Evolutionary conservation across 2,888 invertebrate genomes (phyloP).

Genomic region (Maniola hyperantus): DNA sequence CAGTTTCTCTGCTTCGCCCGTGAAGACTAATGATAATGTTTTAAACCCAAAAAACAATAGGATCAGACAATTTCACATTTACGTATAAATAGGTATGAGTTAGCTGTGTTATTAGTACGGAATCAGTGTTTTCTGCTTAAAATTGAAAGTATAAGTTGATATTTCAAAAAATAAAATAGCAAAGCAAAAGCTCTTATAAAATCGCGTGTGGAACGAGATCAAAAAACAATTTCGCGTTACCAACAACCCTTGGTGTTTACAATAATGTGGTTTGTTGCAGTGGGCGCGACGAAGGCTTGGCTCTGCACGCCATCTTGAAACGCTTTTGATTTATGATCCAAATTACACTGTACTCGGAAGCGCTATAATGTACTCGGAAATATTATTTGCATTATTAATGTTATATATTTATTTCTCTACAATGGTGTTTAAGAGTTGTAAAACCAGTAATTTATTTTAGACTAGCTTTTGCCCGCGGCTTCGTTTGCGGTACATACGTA

Average conservation of each 20-base stretch:
- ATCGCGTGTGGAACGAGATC: constrained; percentile 35
- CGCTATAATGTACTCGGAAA: constrained; percentile 32
- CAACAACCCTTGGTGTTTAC: constrained; percentile 41
- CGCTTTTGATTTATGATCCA: constrained; percentile 41
- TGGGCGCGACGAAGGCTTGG: constrained; percentile 46
- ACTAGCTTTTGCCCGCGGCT: too few relatives aligned
- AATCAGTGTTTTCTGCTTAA: too few relatives aligned
- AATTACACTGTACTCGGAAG: constrained; percentile 37
- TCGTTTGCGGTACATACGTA: too few relatives aligned
- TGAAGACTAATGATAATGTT: too few relatives aligned
- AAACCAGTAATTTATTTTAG: background rate
- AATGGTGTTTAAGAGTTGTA: constrained; percentile 1
- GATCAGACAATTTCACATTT: too few relatives aligned
- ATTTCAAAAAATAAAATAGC: too few relatives aligned
- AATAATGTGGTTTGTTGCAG: constrained; percentile 41
- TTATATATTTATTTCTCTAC: background rate
- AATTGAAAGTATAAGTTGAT: too few relatives aligned
- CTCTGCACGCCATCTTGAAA: constrained; percentile 44
- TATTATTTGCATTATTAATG: constrained; percentile 20
- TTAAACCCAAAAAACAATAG: too few relatives aligned
- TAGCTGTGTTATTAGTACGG: too few relatives aligned
- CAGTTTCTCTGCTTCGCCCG: too few relatives aligned
- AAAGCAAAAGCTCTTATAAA: background rate
- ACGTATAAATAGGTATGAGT: too few relatives aligned
- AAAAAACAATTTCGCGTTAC: constrained; percentile 39